A percentile compares a stretch with the other conserved stretches of the same genome.
These are phyloP conservation scores for Planococcus citri DNA, from an alignment of 1,140 invertebrate genomes.

Conservation along the genomic window DNA sequence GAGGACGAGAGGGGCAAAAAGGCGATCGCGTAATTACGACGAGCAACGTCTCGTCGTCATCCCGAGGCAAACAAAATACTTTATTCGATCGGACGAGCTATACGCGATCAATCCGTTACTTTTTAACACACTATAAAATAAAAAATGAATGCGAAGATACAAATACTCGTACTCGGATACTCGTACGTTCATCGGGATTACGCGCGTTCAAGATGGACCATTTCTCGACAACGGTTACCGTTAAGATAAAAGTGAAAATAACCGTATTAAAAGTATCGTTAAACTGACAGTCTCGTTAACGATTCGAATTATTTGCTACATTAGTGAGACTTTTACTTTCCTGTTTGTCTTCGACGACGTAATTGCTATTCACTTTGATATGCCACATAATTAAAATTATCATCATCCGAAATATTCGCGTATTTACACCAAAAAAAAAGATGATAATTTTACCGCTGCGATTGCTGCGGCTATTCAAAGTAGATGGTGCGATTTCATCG, in stretches of 20 bases:
- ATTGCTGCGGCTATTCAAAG: no score
- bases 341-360: slow-evolving; percentile 5
- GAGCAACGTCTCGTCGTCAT: no score
- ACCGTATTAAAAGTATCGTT: slow-evolving; percentile 16
- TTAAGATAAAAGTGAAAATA: slow-evolving; percentile 20
- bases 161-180: background rate
- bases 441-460: no score
- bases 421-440: no score
- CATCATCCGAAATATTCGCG: background rate
- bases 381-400: slow-evolving; percentile 4
- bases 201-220: slow-evolving; percentile 8
- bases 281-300: slow-evolving; percentile 18
- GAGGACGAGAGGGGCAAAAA: no score
- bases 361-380: slow-evolving; percentile 3
- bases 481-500: no score
- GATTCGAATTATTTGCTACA: slow-evolving; percentile 16
- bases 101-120: background rate
- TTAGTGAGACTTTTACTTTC: slow-evolving; percentile 16
- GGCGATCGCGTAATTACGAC: no score
- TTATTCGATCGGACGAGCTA: no score
- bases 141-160: background rate
- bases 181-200: background rate
- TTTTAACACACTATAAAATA: background rate
- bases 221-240: slow-evolving; percentile 10
- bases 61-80: no score